A percentile compares a stretch with the other conserved stretches of the same genome.
Conservation (phyloP, 2,113 vertebrate genomes). For the Empidonax alnorum region DNA sequence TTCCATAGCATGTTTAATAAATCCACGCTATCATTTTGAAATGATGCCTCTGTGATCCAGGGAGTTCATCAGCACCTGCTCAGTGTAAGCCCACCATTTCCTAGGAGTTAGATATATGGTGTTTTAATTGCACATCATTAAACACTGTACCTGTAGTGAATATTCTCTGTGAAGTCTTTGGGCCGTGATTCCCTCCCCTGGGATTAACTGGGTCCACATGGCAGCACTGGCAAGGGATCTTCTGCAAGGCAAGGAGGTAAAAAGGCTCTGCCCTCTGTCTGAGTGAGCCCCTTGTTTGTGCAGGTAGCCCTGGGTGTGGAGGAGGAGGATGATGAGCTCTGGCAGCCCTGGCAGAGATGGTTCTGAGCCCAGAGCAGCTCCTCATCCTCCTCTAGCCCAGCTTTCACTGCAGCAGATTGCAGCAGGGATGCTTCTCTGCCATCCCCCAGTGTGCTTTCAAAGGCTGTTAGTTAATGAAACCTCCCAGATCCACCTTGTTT, state of each 20-base stretch:
- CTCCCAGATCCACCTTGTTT: neutral
- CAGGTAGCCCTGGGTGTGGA: neutral
- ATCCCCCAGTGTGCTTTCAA: rapidly evolving
- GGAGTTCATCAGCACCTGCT: constrained; percentile 11
- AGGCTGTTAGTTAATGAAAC: neutral
- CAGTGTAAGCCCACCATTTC: neutral
- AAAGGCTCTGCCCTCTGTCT: neutral
- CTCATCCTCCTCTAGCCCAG: neutral
- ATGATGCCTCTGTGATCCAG: neutral
- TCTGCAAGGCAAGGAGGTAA: neutral
- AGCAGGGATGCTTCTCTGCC: neutral
- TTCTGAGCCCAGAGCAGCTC: neutral
- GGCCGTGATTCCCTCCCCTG: neutral
- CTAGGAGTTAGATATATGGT: neutral
- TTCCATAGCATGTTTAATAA: neutral
- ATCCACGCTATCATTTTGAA: neutral
- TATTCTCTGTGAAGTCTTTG: constrained; percentile 6
- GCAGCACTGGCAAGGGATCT: neutral
- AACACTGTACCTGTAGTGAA: neutral
- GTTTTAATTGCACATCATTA: constrained; percentile 12
- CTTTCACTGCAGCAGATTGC: neutral
- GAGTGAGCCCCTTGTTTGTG: neutral
- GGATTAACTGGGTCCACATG: neutral
- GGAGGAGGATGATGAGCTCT: neutral
- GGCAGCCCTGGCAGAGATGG: neutral